A percentile compares a stretch with the other conserved stretches of the same genome.
Conservation (phyloP, 2,888 invertebrate genomes). For the Zhuqinia jingwanae region DNA sequence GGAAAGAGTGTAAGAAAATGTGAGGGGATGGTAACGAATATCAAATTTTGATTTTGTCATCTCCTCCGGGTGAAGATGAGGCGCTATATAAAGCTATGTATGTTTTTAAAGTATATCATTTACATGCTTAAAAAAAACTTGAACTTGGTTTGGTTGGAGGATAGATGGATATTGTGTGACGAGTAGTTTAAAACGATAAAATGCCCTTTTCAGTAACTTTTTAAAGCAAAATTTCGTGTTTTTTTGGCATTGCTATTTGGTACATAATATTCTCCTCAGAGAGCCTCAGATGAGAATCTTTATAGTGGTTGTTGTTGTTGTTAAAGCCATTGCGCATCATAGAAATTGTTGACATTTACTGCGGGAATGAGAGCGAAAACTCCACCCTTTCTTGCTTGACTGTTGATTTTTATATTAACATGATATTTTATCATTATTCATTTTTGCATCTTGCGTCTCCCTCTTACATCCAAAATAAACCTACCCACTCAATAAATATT, state of each 20-base stretch:
- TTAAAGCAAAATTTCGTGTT: neutral
- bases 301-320: no score
- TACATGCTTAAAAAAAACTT: no score
- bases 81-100: no score
- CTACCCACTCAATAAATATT: no score
- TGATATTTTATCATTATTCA: constrained; percentile 10
- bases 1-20: neutral
- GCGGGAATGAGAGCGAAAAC: constrained; percentile 7
- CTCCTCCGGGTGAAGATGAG: neutral
- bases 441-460: no score
- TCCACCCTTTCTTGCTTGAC: constrained; percentile 10
- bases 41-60: neutral
- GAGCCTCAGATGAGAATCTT: no score
- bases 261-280: constrained; percentile 26
- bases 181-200: no score
- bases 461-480: no score
- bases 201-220: constrained; percentile 44
- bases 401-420: neutral
- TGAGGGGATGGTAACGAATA: neutral
- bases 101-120: no score
- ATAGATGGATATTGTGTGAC: constrained; percentile 11
- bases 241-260: neutral
- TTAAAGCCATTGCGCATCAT: neutral
- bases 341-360: constrained; percentile 32
- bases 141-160: neutral